A percentile compares a stretch with the other conserved stretches of the same genome.
Evolutionary conservation across 1,140 invertebrate genomes (phyloP).

Genomic region (Lepidostoma basale): DNA sequence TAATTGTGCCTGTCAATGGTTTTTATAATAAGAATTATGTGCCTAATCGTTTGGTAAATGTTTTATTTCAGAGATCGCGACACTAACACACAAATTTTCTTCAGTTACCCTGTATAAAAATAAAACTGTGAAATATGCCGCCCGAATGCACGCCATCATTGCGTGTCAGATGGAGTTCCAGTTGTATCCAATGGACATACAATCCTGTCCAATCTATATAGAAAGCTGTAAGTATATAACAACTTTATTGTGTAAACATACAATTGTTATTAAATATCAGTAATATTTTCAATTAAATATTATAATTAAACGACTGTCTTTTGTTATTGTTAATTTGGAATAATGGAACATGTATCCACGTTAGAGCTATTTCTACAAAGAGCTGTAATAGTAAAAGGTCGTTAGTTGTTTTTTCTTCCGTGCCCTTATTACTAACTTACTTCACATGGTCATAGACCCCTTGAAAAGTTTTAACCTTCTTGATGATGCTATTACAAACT

Average conservation of each 20-base stretch:
- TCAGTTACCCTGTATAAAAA: constrained; percentile 79
- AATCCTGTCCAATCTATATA: constrained; percentile 79
- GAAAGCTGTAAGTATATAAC: constrained; percentile 81
- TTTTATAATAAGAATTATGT: neutral
- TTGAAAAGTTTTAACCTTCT: too few species aligned
- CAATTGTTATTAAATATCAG: too few species aligned
- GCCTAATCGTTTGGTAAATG: constrained; percentile 5
- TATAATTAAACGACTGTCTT: too few species aligned
- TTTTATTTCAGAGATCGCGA: constrained; percentile 71
- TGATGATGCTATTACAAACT: too few species aligned
- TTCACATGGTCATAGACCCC: too few species aligned
- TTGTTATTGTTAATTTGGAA: too few species aligned
- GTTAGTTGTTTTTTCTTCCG: too few species aligned
- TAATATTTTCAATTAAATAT: too few species aligned
- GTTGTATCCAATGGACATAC: constrained; percentile 83
- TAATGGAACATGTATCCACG: too few species aligned
- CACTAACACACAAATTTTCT: constrained; percentile 79
- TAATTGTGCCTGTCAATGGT: neutral
- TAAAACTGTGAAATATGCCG: constrained; percentile 78
- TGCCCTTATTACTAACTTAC: too few species aligned
- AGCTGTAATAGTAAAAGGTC: too few species aligned
- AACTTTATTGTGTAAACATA: neutral
- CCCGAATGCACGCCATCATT: constrained; percentile 81
- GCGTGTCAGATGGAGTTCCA: constrained; percentile 88
- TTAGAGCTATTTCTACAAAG: too few species aligned